phyloP scores from a whole-genome alignment of 2,797 vertebrate species.

The Sebastes itinus region DNA sequence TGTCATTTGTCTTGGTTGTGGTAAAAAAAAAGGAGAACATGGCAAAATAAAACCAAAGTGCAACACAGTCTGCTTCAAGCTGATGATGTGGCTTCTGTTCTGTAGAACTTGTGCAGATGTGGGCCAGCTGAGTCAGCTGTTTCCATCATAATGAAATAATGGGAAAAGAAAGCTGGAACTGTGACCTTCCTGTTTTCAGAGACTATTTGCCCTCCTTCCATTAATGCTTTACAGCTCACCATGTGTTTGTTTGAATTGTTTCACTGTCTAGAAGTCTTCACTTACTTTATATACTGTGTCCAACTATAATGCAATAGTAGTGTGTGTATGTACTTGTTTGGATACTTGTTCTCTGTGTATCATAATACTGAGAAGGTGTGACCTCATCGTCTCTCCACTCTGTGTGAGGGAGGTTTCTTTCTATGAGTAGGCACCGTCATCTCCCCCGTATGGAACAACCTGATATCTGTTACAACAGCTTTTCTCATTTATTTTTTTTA shows the following conservation, averaged over 20 bases:
- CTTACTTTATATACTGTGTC: neutral
- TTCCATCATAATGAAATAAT: slow-evolving; percentile 63
- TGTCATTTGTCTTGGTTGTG: slow-evolving; percentile 57
- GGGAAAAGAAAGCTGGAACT: slow-evolving; percentile 20
- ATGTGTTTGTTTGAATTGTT: neutral
- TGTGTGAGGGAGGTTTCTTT: slow-evolving; percentile 12
- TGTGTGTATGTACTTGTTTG: neutral
- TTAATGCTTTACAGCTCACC: slow-evolving; percentile 4
- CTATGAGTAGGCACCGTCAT: neutral
- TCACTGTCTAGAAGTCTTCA: neutral
- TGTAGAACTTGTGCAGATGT: slow-evolving; percentile 42
- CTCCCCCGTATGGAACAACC: slow-evolving; percentile 7
- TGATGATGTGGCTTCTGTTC: slow-evolving; percentile 58
- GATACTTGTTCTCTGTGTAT: neutral
- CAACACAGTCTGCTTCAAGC: neutral
- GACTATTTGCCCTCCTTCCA: neutral
- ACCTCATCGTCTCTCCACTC: slow-evolving; percentile 25
- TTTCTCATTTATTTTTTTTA: neutral
- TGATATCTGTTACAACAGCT: neutral
- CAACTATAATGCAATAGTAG: neutral
- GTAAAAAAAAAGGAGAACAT: slow-evolving; percentile 45
- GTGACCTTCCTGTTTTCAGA: slow-evolving; percentile 39
- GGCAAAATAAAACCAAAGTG: slow-evolving; percentile 23
- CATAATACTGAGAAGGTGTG: slow-evolving; percentile 2
- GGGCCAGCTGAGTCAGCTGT: slow-evolving; percentile 54